A percentile compares a stretch with the other conserved stretches of the same genome.
These are phyloP conservation scores for Balanococcus diminutus DNA, from an alignment of 2,888 invertebrate genomes.

Conservation along the genomic window DNA sequence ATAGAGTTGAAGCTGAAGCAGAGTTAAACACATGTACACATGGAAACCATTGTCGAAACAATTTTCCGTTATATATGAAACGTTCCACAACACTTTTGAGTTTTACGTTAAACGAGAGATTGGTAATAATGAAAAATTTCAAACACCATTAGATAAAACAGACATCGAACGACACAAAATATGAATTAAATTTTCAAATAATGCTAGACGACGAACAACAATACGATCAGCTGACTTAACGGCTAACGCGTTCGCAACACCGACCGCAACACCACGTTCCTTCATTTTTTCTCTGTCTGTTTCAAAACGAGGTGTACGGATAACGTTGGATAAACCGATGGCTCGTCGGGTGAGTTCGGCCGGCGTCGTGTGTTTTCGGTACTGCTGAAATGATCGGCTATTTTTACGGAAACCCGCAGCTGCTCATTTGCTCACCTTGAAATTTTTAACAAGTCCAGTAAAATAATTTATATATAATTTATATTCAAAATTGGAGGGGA, in stretches of 20 bases:
- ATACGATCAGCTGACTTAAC: constrained; percentile 43
- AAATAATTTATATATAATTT: too few species aligned
- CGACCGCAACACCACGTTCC: background rate
- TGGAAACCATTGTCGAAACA: background rate
- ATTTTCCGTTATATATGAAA: background rate
- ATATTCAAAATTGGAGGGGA: too few species aligned
- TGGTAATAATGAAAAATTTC: background rate
- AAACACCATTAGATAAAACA: background rate
- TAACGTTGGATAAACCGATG: background rate
- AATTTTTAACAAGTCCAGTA: too few species aligned
- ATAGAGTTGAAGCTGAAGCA: too few species aligned
- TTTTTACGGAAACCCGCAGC: too few species aligned
- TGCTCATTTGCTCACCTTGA: too few species aligned
- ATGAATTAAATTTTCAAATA: background rate
- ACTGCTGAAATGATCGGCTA: too few species aligned
- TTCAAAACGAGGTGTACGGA: background rate
- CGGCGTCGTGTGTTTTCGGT: background rate
- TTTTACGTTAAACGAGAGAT: background rate
- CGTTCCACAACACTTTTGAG: background rate
- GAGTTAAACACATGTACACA: background rate
- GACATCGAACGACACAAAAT: background rate
- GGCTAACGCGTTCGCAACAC: constrained; percentile 31
- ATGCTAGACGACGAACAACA: background rate
- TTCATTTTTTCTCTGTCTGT: background rate
- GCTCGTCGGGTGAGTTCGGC: background rate